Conservation (phyloP, 23 tunicate genomes). For the Trididemnum nubilum region DNA sequence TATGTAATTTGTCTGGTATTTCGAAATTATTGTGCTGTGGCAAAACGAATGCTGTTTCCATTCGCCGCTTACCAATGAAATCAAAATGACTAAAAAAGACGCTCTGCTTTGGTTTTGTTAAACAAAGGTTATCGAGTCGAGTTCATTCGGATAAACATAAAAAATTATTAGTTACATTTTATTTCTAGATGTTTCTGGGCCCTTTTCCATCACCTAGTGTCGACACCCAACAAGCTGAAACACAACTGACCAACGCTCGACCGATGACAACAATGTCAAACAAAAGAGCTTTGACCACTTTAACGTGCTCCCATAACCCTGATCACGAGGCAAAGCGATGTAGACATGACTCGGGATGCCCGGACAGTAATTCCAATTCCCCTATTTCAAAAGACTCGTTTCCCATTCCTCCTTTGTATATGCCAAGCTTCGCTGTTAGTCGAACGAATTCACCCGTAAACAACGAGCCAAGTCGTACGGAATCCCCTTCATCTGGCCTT, state of each 20-base stretch:
- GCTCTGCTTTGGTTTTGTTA: no score
- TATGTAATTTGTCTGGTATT: no score
- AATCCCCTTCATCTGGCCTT: conserved; percentile 32
- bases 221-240: conserved; percentile 62
- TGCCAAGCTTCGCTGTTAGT: conserved; percentile 60
- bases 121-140: no score
- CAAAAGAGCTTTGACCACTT: conserved; percentile 55
- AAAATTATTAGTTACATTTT: no score
- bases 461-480: conserved; percentile 8
- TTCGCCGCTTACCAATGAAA: no score
- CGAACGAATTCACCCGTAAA: conserved; percentile 61
- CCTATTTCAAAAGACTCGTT: conserved; percentile 15
- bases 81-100: no score
- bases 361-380: conserved; percentile 33
- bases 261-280: conserved; percentile 68
- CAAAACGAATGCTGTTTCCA: no score
- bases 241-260: conserved; percentile 65
- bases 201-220: conserved; percentile 69
- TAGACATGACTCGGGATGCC: conserved; percentile 44
- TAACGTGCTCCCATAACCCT: conserved; percentile 54
- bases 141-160: no score
- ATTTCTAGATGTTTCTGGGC: not conserved
- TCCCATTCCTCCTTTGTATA: conserved; percentile 34
- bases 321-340: conserved; percentile 46
- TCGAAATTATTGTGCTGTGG: no score